Evolutionary conservation across 2,888 invertebrate genomes (phyloP).

Genomic region (Sphinx pinastri): DNA sequence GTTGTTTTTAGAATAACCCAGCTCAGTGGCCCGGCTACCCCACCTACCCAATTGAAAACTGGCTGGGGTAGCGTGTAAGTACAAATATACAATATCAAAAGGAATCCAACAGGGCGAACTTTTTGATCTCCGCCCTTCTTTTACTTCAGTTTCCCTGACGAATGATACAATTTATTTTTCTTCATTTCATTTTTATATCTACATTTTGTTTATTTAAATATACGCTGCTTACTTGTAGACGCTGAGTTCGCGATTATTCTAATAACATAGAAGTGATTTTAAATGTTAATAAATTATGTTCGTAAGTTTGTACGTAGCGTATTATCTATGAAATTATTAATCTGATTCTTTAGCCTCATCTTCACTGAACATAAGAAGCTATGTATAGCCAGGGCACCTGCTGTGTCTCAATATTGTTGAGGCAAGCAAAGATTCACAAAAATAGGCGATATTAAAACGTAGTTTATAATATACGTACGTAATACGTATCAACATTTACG

Average conservation of each 20-base stretch:
- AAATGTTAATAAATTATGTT: too few species aligned
- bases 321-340: too few species aligned
- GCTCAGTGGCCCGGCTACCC: constrained; percentile 14
- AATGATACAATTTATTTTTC: constrained; percentile 37
- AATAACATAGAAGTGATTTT: neutral
- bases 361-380: too few species aligned
- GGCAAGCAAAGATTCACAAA: too few species aligned
- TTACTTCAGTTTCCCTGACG: constrained; percentile 31
- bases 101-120: constrained; percentile 40
- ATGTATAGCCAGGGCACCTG: too few species aligned
- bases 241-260: neutral
- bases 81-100: constrained; percentile 42
- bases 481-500: too few species aligned
- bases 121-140: constrained; percentile 40
- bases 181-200: constrained; percentile 36
- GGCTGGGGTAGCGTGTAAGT: constrained; percentile 28
- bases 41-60: constrained; percentile 29
- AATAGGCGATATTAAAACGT: too few species aligned
- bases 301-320: too few species aligned
- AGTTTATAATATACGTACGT: too few species aligned
- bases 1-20: constrained; percentile 27
- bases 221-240: neutral
- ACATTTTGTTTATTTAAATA: constrained; percentile 31
- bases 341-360: too few species aligned
- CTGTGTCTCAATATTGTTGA: too few species aligned